These are phyloP conservation scores for Calypte anna DNA, from an alignment of 2,113 vertebrate species.

Conservation along the genomic window DNA sequence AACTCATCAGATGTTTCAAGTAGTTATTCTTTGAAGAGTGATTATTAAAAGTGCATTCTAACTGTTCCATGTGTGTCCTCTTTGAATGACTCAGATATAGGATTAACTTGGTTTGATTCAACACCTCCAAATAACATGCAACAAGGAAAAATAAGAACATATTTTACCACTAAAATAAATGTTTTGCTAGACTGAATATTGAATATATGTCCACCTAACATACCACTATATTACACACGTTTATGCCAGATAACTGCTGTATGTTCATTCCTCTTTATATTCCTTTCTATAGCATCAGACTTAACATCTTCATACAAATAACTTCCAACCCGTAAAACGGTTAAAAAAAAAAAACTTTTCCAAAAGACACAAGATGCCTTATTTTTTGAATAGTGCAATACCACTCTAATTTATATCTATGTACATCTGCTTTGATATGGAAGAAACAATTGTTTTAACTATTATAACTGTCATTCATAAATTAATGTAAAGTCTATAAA, in stretches of 20 bases:
- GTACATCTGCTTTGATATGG: rapidly evolving
- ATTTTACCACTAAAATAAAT: background rate
- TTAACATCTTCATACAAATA: background rate
- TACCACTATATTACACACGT: background rate
- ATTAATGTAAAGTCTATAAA: background rate
- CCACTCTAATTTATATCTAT: background rate
- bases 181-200: background rate
- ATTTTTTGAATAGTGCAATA: background rate
- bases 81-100: background rate
- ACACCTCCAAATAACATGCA: background rate
- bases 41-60: background rate
- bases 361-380: background rate
- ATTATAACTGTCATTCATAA: rapidly evolving
- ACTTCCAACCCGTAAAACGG: background rate
- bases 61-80: background rate
- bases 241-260: background rate
- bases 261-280: background rate
- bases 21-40: background rate
- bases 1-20: background rate
- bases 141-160: background rate
- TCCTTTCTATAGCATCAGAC: background rate
- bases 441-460: background rate
- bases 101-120: background rate
- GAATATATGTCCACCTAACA: background rate
- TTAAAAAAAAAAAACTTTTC: background rate